These are phyloP conservation scores for Ceratosolen fusciceps DNA, from an alignment of 1,140 invertebrate genomes.

Conservation along the genomic window DNA sequence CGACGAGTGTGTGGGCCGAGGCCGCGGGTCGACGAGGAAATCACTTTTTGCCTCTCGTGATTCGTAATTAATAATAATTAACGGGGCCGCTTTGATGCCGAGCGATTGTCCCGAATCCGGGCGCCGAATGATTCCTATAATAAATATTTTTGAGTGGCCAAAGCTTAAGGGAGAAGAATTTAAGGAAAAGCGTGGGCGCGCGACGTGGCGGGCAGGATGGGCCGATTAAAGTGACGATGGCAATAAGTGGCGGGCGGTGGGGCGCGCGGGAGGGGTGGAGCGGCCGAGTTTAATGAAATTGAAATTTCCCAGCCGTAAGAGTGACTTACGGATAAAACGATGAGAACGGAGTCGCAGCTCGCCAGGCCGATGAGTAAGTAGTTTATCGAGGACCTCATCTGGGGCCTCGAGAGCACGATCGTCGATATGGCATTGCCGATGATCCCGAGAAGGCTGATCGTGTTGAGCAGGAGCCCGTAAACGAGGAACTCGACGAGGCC, in stretches of 20 bases:
- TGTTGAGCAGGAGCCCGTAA: slow-evolving; percentile 86
- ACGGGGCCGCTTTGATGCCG: too few species aligned
- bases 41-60: too few species aligned
- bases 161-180: too few species aligned
- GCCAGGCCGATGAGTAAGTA: slow-evolving; percentile 92
- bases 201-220: not conserved
- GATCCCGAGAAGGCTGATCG: slow-evolving; percentile 87
- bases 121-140: too few species aligned
- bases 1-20: too few species aligned
- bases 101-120: too few species aligned
- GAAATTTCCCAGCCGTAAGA: slow-evolving; percentile 10
- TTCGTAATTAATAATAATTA: too few species aligned
- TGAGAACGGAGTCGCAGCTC: slow-evolving; percentile 90
- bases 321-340: slow-evolving; percentile 79
- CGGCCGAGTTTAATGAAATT: not conserved
- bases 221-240: not conserved
- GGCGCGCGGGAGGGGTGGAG: not conserved
- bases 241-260: too few species aligned
- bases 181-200: too few species aligned
- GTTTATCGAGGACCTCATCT: slow-evolving; percentile 96
- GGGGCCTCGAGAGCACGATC: slow-evolving; percentile 89
- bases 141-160: too few species aligned
- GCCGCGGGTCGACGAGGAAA: too few species aligned
- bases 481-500: slow-evolving; percentile 84
- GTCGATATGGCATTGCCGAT: slow-evolving; percentile 92